phyloP scores from a whole-genome alignment of 2,797 vertebrate species.

The Amblyopsis hoosieri region DNA sequence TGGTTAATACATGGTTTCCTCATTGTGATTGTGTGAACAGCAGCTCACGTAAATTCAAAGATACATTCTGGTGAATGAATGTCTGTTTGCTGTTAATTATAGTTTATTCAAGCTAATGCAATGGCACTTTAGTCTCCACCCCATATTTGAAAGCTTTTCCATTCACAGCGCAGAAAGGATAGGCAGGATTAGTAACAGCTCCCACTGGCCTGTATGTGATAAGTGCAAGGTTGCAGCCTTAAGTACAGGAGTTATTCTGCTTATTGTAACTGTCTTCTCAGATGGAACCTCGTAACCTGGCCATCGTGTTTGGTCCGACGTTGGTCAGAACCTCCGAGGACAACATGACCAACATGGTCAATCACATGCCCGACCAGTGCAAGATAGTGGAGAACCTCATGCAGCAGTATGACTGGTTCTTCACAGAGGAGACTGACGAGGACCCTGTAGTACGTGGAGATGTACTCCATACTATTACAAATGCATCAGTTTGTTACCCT shows the following conservation, averaged over 20 bases:
- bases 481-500: neutral
- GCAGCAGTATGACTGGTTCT: conserved; percentile 99
- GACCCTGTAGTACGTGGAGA: conserved; percentile 90
- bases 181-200: no score
- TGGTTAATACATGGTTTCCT: neutral
- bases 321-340: conserved; percentile 96
- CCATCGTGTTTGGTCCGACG: conserved; percentile 98
- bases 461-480: neutral
- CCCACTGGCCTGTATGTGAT: no score
- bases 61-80: no score
- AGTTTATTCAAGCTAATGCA: no score
- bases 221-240: no score
- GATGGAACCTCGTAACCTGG: conserved; percentile 99
- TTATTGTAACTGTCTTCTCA: conserved; percentile 43
- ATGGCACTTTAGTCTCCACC: no score
- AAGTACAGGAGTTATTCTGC: no score
- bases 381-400: conserved; percentile 99
- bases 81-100: no score
- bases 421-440: conserved; percentile 90
- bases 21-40: neutral
- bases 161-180: no score
- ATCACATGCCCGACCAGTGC: conserved; percentile 99
- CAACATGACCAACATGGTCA: conserved; percentile 99
- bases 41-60: conserved; percentile 2
- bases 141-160: no score